Evolutionary conservation across 2,113 vertebrate species (phyloP).

Genomic region (Vulpes vulpes): DNA sequence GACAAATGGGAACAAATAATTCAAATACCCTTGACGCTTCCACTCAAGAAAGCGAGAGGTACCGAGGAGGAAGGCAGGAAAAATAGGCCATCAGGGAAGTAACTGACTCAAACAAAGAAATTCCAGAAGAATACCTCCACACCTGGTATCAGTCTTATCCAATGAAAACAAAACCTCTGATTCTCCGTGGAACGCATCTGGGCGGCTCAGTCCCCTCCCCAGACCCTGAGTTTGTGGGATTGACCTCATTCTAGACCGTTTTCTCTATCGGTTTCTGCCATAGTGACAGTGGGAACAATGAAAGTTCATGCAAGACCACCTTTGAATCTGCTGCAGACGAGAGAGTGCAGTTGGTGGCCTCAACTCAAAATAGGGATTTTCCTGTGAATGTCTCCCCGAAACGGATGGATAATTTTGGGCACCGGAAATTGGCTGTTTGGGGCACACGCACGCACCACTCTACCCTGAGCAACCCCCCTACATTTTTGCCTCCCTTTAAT

Average conservation of each 20-base stretch:
- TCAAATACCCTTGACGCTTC: not conserved
- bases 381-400: not conserved
- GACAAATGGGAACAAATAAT: not conserved
- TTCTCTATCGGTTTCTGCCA: not conserved
- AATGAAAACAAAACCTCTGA: not conserved
- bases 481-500: not conserved
- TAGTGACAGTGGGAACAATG: not conserved
- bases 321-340: not conserved
- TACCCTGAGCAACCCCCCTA: not conserved
- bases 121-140: not conserved
- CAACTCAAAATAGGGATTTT: not conserved
- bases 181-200: not conserved
- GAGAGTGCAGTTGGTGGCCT: not conserved
- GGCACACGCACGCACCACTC: fast-evolving
- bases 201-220: not conserved
- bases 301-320: not conserved
- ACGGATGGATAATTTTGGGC: not conserved
- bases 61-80: not conserved
- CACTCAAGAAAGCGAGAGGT: not conserved
- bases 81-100: not conserved
- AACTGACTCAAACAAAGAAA: not conserved
- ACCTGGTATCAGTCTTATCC: not conserved
- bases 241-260: not conserved
- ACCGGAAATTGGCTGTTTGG: not conserved
- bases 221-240: not conserved